Conservation (phyloP, 2,113 vertebrate genomes). For the Bucco capensis region DNA sequence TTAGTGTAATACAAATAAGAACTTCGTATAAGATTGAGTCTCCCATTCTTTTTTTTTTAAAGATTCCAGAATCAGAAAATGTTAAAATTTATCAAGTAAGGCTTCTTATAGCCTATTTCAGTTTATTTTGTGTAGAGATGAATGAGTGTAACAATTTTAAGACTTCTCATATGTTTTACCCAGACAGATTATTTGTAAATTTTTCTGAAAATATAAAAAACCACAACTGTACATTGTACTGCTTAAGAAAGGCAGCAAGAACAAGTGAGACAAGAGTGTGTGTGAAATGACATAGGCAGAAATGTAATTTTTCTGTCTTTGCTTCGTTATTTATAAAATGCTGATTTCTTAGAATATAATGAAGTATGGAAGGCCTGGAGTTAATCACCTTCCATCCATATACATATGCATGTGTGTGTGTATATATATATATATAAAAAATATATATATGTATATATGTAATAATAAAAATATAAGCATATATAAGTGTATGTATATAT, state of each 20-base stretch:
- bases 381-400: neutral
- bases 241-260: neutral
- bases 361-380: neutral
- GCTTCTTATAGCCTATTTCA: neutral
- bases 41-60: neutral
- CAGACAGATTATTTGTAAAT: neutral
- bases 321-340: neutral
- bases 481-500: rapidly evolving
- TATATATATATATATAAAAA: no score
- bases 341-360: neutral
- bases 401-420: rapidly evolving
- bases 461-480: neutral
- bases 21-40: neutral
- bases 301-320: neutral
- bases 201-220: neutral
- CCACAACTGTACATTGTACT: neutral
- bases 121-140: neutral
- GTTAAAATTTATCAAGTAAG: neutral
- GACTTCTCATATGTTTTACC: neutral
- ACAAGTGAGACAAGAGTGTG: neutral
- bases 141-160: neutral
- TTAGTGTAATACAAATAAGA: neutral
- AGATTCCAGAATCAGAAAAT: neutral
- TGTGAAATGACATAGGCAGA: neutral
- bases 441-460: neutral